Base-by-base conservation (phyloP, 2,797 vertebrate species). In the Clarias laeviceps region DNA sequence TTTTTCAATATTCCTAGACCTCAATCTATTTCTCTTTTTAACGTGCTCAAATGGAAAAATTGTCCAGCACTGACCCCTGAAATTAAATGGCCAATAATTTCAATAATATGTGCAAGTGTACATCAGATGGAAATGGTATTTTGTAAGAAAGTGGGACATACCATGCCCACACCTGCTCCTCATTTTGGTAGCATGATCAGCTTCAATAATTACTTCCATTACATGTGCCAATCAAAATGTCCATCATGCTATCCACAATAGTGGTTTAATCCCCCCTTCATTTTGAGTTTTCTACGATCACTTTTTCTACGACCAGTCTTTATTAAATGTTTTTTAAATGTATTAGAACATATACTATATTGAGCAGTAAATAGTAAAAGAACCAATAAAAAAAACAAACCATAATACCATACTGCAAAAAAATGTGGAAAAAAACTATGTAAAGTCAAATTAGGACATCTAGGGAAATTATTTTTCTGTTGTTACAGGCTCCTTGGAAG, bases 71-170 rank as follows among this genome's bases (percentile, higher is more conserved):
- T 89, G 87, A 86, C 70, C 87, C 20, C 90, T 91, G 89, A 93
- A 94, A 94, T 94, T 84, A 93, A 93, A 93, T 27, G 87, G 54
- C 89, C 88, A 89, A 88, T 92, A 91, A 93, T 92, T 91, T 83
- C 82, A 90, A 88, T 88, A 89, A 89, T 37, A 34, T 37, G 88
- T 91, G 65, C 88, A 90, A 86, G 84, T 32, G 65, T 14, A 74
- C 50, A 88, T 80, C 85, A 86, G 74, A 84, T 86, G 82, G 73
- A 82, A 83, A 85, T 62, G 61, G 76, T 29, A 85, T 80, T 89
- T 65, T 50, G 40, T 61, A 18, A 72, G 68, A 56, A 56, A n/a
- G 73, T 78, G 40, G 40, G 32, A 80, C n/a, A 54, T 40, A 79
- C 18, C 69, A 70, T 40, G 56, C 74, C 69, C 84, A 59, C 64